Evolutionary conservation across 2,113 vertebrate genomes (phyloP).

Genomic region (Telmatochromis brichardi): DNA sequence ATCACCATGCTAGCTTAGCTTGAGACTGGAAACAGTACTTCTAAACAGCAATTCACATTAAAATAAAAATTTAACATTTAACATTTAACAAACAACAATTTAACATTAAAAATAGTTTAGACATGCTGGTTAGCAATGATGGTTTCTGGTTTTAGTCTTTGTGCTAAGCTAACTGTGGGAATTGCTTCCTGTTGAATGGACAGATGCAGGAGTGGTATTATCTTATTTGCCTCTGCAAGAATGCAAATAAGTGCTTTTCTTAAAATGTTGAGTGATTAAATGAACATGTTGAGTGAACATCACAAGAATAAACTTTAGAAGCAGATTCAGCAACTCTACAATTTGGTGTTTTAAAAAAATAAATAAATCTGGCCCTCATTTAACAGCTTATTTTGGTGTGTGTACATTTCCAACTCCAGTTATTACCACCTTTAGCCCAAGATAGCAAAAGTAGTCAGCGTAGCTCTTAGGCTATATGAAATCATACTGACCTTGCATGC

Average conservation of each 20-base stretch:
- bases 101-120: neutral
- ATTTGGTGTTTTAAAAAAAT: neutral
- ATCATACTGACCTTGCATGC: neutral
- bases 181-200: neutral
- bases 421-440: neutral
- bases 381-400: neutral
- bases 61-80: no score
- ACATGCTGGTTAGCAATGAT: rapidly evolving
- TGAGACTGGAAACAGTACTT: neutral
- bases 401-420: neutral
- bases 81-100: no score
- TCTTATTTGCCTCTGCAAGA: neutral
- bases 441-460: neutral
- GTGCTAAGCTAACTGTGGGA: neutral
- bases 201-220: neutral
- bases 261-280: neutral
- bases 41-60: neutral
- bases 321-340: neutral
- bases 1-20: neutral
- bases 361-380: neutral
- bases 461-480: neutral
- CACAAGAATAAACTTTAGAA: neutral
- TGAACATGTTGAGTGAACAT: neutral
- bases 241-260: neutral
- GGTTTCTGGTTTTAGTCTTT: neutral